These are phyloP conservation scores for Leucophenga montana DNA, from an alignment of 2,888 invertebrate species.

Conservation along the genomic window DNA sequence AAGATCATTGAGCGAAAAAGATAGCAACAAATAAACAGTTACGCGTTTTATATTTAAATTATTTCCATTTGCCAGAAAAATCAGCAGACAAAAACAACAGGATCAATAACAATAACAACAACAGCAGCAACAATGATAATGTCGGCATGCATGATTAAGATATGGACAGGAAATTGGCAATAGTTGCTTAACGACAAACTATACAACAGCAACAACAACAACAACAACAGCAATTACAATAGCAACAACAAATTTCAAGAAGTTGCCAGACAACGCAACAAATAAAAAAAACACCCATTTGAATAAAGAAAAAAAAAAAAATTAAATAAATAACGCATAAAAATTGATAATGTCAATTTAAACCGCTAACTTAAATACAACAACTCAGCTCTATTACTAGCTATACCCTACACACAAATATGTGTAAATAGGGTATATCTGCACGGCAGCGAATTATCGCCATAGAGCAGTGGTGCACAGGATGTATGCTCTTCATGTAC, in stretches of 20 bases:
- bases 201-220: not conserved
- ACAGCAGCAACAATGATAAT: not conserved
- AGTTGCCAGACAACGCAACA: slow-evolving; percentile 9
- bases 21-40: not conserved
- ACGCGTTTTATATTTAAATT: slow-evolving; percentile 23
- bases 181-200: slow-evolving; percentile 15
- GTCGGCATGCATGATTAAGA: slow-evolving; percentile 20
- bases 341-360: slow-evolving; percentile 49
- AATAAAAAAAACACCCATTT: slow-evolving; percentile 18
- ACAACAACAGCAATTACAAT: not conserved
- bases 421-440: no score
- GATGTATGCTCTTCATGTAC: no score
- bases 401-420: no score
- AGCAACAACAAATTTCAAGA: slow-evolving; percentile 4
- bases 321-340: slow-evolving; percentile 48
- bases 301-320: slow-evolving; percentile 14
- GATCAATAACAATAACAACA: slow-evolving; percentile 2
- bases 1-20: no score
- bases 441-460: slow-evolving; percentile 8
- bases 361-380: slow-evolving; percentile 32
- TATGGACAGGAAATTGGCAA: slow-evolving; percentile 29
- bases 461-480: not conserved
- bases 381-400: slow-evolving; percentile 17
- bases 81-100: slow-evolving; percentile 14
- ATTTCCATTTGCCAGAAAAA: slow-evolving; percentile 10